Base-by-base conservation (phyloP, 2,797 vertebrate genomes). In the Poecilia gillii region DNA sequence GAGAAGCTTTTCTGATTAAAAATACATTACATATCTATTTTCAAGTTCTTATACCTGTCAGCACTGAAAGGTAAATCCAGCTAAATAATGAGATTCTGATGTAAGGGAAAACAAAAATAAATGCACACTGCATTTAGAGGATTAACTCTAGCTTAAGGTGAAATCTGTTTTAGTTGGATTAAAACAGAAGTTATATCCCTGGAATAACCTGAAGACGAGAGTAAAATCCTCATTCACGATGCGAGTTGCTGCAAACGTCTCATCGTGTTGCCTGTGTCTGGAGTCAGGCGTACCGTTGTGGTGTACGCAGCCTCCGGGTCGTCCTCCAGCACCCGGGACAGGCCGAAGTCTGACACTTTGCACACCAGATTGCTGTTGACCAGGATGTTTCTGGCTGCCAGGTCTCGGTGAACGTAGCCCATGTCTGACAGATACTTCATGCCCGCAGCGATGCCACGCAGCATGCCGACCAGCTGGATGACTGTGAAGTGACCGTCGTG, bases 381-480 rank as follows among this genome's bases (percentile, higher is more conserved):
- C 90, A 99, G 92, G 88, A 98, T 99, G 90, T 99, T 99, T 1
- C 98, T 95, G 3, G 98, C 98, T 0, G 98, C 98, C 87, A 99
- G 96, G 83, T 99, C 98, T 16, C 98, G 90, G 93, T 99, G 98
- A 62, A 99, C 97, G 0, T 99, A 99, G 81, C 98, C 98, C 97
- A 98, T 99, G 88, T 99, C 98, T 0, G 98, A 98, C 85, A 99
- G 97, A 91, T 99, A 98, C 90, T 97, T 99, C 98, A 99, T 98
- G 84, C 98, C 98, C 0, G 98, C 97, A 0, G 97, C 98, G 75
- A 99, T 99, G 20, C 98, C 98, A 16, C 98, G 96, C 85, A 99
- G 95, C 98, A 99, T 99, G 78, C 98, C 98, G 72, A 99, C 97
- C 90, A 99, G 93, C 95, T 99, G 98, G 91, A 99, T 96, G 84